Base-by-base conservation (phyloP, 2,113 vertebrate genomes). In the Forbesichthys agassizii region DNA sequence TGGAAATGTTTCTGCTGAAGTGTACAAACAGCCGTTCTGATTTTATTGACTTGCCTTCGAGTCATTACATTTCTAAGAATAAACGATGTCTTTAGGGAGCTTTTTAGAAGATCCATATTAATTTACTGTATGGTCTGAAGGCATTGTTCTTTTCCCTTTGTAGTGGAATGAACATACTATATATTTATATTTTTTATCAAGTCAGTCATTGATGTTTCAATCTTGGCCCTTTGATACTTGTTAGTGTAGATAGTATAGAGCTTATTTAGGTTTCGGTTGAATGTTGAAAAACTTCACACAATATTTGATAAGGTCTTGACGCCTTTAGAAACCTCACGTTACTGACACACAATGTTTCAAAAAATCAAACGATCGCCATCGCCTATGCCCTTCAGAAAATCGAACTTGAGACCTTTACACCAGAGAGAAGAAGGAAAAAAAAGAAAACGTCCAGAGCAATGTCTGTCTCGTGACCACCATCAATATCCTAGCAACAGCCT, bases 401-500 rank as follows among this genome's bases (percentile, higher is more conserved):
- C 33, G 4, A 82, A 81, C n/a, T 12, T 3, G 20, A 73, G 71
- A 82, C 75, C 78, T 83, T 82, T 74, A 57, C 33, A 64, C 33
- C 51, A 60, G 70, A 67, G 66, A 76, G 20, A 81, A 42, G 36
- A 4, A 8, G 56, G 48, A 20, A 51, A 65, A 20, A 80, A 62
- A 20, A 51, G 63, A 20, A 80, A 62, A 63, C 68, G 49, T 78
- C 73, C 63, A 62, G 47, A 80, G 69, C 65, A 42, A 14, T 20
- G 74, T 79, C 68, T 51, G 46, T 61, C 74, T 73, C 59, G 54
- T 66, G 77, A 68, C 71, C 64, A 59, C 74, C 67, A 81, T 87
- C 66, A 70, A 83, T 85, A 74, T 79, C 86, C 86, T 84, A 75
- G 77, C 77, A 84, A 86, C 81, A 4, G 1, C 77, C 62, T 81